Evolutionary conservation across 2,113 vertebrate species (phyloP).

Genomic region (Pomatostomus ruficeps): DNA sequence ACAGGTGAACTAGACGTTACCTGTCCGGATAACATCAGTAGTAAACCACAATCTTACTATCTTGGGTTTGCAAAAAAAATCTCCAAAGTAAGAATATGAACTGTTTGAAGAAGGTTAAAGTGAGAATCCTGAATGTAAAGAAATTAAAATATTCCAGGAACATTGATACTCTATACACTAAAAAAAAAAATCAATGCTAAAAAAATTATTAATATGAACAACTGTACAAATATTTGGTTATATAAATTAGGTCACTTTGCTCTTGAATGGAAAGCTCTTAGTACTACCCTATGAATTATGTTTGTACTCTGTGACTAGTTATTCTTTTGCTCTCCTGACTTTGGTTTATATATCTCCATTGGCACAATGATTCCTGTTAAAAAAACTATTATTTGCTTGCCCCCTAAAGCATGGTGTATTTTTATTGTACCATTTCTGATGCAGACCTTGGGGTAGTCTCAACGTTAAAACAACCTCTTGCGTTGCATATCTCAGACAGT

Average conservation of each 20-base stretch:
- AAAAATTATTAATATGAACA: not conserved
- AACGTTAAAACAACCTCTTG: not conserved
- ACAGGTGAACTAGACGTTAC: not conserved
- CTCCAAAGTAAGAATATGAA: not conserved
- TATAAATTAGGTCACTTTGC: not conserved
- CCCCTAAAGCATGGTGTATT: not conserved
- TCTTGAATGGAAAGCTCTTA: not conserved
- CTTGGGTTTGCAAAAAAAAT: not conserved
- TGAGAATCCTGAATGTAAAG: constrained; percentile 1
- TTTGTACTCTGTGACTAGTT: constrained; percentile 14
- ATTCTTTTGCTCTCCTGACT: not conserved
- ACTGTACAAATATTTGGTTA: not conserved
- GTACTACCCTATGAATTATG: not conserved
- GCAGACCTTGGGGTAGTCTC: not conserved
- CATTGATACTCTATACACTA: not conserved
- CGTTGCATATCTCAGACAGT: not conserved
- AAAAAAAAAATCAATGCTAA: not conserved
- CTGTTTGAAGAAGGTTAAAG: not conserved
- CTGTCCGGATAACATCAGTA: not conserved
- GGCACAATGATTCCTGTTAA: not conserved
- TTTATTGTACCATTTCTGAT: constrained; percentile 14
- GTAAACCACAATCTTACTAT: not conserved
- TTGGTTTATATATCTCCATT: not conserved
- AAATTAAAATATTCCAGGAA: not conserved
- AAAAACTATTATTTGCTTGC: not conserved